Percentiles rank a stretch among this genome's conserved stretches.
These are phyloP conservation scores for Drosophila melanosoma DNA, from an alignment of 2,888 invertebrate genomes.

Conservation along the genomic window DNA sequence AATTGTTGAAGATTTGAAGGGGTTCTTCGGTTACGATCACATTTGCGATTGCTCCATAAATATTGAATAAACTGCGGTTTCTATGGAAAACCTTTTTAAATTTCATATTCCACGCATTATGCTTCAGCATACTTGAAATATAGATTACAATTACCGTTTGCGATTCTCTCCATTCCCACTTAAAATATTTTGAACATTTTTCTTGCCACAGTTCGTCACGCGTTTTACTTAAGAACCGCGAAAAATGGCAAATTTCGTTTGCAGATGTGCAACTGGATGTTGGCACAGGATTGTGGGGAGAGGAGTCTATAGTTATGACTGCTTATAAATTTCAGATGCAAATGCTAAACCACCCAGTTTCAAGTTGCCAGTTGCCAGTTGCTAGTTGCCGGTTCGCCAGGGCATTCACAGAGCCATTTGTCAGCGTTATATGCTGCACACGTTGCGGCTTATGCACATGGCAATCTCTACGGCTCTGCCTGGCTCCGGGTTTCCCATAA, in stretches of 20 bases:
- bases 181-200: slow-evolving; percentile 39
- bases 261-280: slow-evolving; percentile 53
- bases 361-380: slow-evolving; percentile 8
- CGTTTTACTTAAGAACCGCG: slow-evolving; percentile 49
- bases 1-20: not conserved
- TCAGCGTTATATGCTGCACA: slow-evolving; percentile 76
- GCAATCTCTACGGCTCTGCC: slow-evolving; percentile 60
- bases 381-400: slow-evolving; percentile 42
- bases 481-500: slow-evolving; percentile 26
- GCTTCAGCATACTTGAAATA: not conserved
- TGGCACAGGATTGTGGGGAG: not conserved
- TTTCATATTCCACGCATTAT: not conserved
- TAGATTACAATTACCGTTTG: not conserved
- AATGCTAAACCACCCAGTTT: slow-evolving; percentile 64
- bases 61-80: not conserved
- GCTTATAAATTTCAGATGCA: slow-evolving; percentile 79
- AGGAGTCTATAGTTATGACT: slow-evolving; percentile 64
- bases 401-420: slow-evolving; percentile 62
- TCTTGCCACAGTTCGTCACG: slow-evolving; percentile 54
- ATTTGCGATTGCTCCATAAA: slow-evolving; percentile 4
- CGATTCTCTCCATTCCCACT: slow-evolving; percentile 5
- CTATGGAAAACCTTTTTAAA: not conserved
- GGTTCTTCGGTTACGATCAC: slow-evolving; percentile 1
- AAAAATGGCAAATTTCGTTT: slow-evolving; percentile 69
- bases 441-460: slow-evolving; percentile 77